phyloP scores from a whole-genome alignment of 1,140 invertebrate species.

The Drosophila orena region DNA sequence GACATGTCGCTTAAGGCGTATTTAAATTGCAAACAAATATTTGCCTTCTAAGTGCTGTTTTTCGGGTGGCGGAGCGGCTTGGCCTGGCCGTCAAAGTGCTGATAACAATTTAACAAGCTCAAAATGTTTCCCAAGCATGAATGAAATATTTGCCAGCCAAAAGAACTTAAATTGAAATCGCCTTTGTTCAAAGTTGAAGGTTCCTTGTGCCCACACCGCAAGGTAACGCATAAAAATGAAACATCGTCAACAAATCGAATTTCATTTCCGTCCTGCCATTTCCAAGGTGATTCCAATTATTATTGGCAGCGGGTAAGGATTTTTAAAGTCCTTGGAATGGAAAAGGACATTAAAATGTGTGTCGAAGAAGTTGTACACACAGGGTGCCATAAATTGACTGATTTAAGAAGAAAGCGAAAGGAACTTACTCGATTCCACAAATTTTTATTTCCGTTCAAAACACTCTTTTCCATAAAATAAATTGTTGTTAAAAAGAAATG shows the following conservation, averaged over 20 bases:
- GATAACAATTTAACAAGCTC: conserved; percentile 57
- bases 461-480: no score
- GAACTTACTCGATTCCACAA: no score
- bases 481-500: no score
- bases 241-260: conserved; percentile 42
- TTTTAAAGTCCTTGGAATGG: conserved; percentile 10
- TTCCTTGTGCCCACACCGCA: conserved; percentile 4
- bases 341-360: neutral
- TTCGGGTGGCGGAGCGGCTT: conserved; percentile 6
- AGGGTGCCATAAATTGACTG: neutral
- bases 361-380: neutral
- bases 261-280: conserved; percentile 46
- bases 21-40: conserved; percentile 69
- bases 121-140: conserved; percentile 42
- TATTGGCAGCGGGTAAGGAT: conserved; percentile 24
- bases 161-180: conserved; percentile 39
- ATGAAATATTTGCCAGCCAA: conserved; percentile 53
- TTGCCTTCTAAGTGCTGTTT: conserved; percentile 40
- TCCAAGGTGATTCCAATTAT: conserved; percentile 41
- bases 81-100: conserved; percentile 21
- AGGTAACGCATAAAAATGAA: conserved; percentile 14
- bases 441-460: no score
- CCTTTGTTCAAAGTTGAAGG: conserved; percentile 37
- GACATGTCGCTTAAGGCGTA: conserved; percentile 56
- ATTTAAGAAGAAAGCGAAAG: no score